Base-by-base conservation (phyloP, 1,140 invertebrate genomes). In the Microplitis mediator region DNA sequence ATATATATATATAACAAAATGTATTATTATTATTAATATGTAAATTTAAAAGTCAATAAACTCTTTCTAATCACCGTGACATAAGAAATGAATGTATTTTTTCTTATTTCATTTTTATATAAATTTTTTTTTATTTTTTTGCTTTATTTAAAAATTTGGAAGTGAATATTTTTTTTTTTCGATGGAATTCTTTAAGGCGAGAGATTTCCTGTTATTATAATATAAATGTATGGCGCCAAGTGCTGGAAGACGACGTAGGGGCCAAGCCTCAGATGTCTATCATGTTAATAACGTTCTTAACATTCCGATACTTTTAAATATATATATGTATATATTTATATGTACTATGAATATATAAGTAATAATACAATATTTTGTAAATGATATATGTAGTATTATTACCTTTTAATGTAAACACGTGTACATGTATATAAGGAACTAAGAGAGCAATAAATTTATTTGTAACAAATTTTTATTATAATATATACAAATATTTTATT, bases 131-230 rank as follows among this genome's bases (percentile, higher is more conserved):
- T 39, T 39, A 45, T 9, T 45, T 45, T 23, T 45, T 45, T 45
- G 8, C 6, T 45, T 16, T 58, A 58, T 9, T 16, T 1, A 23
- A 31, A 23, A 9, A 23, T 16, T 45, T 45, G 11, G 5, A 58
- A 9, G 23, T 58, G 56, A 58, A 58, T 58, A 58, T 58, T 58
- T 31, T 58, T 23, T 39, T 11, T 6, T 45, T 23, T 23, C 23
- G 23, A 23, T 8, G 56, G 56, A 58, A 58, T 58, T 58, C 23
- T 58, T 58, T 9, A 58, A 16, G 56, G 56, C 56, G 56, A 58
- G 23, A 58, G 56, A 58, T 58, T 58, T 58, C 56, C 56, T 58
- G 56, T 58, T 58, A 58, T 58, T 58, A 58, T 58, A 58, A 58
- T 45, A 45, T 45, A 45, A 45, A 45, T 45, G 56, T 16, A 58